Percentiles rank a stretch among this genome's conserved stretches.
Conservation (phyloP, 2,797 vertebrate species). For the Acanthurus lineatus region DNA sequence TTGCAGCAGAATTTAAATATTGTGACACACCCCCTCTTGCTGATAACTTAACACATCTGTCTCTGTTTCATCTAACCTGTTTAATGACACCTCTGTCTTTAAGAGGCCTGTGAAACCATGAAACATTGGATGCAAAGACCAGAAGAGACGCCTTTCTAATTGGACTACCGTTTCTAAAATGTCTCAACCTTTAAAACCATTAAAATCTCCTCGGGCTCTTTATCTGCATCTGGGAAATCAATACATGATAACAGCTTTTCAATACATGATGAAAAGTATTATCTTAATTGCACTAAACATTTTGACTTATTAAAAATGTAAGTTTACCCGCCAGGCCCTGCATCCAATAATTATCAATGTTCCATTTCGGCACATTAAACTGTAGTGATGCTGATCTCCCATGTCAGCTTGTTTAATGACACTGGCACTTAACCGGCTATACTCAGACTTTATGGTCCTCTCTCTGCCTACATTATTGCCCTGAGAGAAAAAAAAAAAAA, state of each 20-base stretch:
- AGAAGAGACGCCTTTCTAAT: not conserved
- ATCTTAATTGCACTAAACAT: slow-evolving; percentile 48
- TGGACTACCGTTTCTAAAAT: slow-evolving; percentile 39
- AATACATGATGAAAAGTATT: slow-evolving; percentile 32
- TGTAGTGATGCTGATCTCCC: slow-evolving; percentile 40
- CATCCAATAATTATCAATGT: slow-evolving; percentile 41
- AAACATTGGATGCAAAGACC: slow-evolving; percentile 7
- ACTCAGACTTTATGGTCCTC: slow-evolving; percentile 62
- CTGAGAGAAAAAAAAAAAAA: slow-evolving; percentile 12
- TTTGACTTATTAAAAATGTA: slow-evolving; percentile 50
- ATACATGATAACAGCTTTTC: slow-evolving; percentile 61
- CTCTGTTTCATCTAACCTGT: not conserved
- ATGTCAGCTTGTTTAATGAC: slow-evolving; percentile 64
- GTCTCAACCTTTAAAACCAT: slow-evolving; percentile 43
- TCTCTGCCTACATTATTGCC: slow-evolving; percentile 37
- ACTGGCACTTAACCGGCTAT: slow-evolving; percentile 57
- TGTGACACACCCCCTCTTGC: not conserved
- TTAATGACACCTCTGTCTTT: slow-evolving; percentile 12
- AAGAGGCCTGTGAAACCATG: not conserved
- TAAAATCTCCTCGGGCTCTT: slow-evolving; percentile 45
- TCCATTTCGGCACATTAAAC: slow-evolving; percentile 42
- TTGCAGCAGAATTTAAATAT: slow-evolving; percentile 10
- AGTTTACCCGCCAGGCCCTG: slow-evolving; percentile 8
- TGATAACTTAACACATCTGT: slow-evolving; percentile 23
- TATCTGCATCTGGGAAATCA: slow-evolving; percentile 59